These are phyloP conservation scores for Syndactyla subalaris DNA, from an alignment of 2,797 vertebrate species.

Conservation along the genomic window DNA sequence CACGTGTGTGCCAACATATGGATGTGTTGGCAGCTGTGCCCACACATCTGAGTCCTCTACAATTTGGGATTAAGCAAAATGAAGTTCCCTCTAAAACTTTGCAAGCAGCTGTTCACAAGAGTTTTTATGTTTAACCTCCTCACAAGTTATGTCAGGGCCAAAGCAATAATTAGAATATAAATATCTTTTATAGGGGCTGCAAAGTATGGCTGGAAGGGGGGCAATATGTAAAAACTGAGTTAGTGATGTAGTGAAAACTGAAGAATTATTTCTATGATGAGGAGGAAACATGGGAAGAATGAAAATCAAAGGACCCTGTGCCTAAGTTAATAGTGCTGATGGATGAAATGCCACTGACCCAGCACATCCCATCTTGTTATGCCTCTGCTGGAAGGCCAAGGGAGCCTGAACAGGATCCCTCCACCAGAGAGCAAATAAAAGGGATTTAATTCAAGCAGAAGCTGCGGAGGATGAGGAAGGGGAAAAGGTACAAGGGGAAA, in stretches of 20 bases:
- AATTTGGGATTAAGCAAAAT: background rate
- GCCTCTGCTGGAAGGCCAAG: slow-evolving; percentile 32
- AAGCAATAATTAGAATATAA: slow-evolving; percentile 46
- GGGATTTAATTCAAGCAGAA: slow-evolving; percentile 57
- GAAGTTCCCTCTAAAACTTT: background rate
- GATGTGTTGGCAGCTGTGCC: background rate
- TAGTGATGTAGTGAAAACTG: background rate
- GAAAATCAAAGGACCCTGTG: slow-evolving; percentile 1
- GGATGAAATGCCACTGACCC: slow-evolving; percentile 2
- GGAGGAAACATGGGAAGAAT: background rate
- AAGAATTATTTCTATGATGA: background rate
- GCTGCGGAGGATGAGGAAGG: slow-evolving; percentile 23
- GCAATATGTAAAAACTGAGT: background rate
- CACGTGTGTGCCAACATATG: fast-evolving
- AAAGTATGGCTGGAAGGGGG: background rate
- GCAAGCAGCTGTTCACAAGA: background rate
- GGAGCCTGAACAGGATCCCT: background rate
- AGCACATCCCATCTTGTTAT: slow-evolving; percentile 15
- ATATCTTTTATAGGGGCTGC: slow-evolving; percentile 27
- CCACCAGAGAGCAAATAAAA: slow-evolving; percentile 45
- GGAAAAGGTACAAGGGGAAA: slow-evolving; percentile 15
- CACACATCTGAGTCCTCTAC: background rate
- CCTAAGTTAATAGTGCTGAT: background rate
- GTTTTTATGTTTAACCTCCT: slow-evolving; percentile 2
- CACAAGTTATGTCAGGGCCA: background rate